Percentiles rank a stretch among this genome's conserved stretches.
phyloP scores from a whole-genome alignment of 2,888 invertebrate genomes.

The Lydus trimaculatus region DNA sequence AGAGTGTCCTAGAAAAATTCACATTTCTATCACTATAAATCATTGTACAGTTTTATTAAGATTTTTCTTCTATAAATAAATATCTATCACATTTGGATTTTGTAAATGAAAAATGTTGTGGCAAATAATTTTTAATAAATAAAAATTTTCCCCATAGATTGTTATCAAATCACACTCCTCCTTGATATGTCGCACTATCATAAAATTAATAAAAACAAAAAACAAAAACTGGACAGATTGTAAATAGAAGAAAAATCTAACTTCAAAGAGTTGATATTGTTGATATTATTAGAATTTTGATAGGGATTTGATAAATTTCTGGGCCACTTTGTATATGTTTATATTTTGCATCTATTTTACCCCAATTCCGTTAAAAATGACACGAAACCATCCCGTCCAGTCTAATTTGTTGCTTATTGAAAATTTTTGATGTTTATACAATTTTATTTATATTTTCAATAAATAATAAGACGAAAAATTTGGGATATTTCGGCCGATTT shows the following conservation, averaged over 20 bases:
- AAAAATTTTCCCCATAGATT: not conserved
- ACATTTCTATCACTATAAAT: not conserved
- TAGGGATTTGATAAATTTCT: not conserved
- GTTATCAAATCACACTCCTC: not conserved
- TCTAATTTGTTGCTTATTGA: not conserved
- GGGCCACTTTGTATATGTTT: slow-evolving; percentile 6
- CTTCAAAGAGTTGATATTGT: not conserved
- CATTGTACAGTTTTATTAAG: not conserved
- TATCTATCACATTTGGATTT: not conserved
- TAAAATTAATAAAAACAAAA: not conserved
- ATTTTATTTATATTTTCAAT: not conserved
- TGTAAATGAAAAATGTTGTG: not conserved
- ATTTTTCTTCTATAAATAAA: slow-evolving; percentile 4
- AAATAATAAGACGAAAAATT: not conserved
- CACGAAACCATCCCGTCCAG: slow-evolving; percentile 3
- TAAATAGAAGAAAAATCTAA: slow-evolving; percentile 1
- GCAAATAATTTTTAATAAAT: not conserved
- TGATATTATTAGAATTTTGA: slow-evolving; percentile 5
- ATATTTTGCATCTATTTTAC: slow-evolving; percentile 8
- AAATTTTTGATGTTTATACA: not conserved
- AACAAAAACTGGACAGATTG: not conserved
- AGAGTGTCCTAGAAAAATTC: slow-evolving; percentile 4
- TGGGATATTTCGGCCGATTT: slow-evolving; percentile 9
- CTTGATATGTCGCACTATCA: too few species aligned
- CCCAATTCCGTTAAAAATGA: slow-evolving; percentile 9